Conservation (phyloP, 2,797 vertebrate genomes). For the Poecile montanus region DNA sequence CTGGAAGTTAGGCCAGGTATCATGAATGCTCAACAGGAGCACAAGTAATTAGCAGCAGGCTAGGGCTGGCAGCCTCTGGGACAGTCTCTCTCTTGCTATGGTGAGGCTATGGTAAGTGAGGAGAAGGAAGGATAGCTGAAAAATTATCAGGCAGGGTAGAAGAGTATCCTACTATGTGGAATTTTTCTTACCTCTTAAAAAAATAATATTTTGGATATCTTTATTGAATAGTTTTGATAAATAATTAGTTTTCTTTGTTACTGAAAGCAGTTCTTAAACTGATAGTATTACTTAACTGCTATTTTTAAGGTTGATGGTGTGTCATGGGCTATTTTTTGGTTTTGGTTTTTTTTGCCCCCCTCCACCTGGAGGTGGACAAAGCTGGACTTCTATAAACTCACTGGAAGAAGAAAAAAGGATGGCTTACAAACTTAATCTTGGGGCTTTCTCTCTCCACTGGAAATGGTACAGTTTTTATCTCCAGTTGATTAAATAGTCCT, state of each 20-base stretch:
- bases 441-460: neutral
- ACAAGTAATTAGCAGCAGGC: constrained; percentile 1
- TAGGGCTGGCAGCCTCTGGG: neutral
- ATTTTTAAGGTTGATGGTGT: neutral
- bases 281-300: neutral
- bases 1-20: constrained; percentile 8
- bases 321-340: neutral
- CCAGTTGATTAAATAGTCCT: neutral
- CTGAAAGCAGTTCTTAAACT: neutral
- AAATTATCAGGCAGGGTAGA: neutral
- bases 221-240: neutral
- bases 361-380: neutral
- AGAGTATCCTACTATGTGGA: neutral
- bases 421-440: neutral
- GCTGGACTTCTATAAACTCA: neutral
- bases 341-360: accelerated
- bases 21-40: neutral
- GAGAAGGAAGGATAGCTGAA: neutral
- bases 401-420: neutral
- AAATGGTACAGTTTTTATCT: neutral
- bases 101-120: neutral
- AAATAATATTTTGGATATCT: neutral
- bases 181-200: neutral
- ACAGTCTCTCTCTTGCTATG: neutral
- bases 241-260: neutral